Conservation (phyloP, 2,797 vertebrate species). For the Sebastiscus tertius region DNA sequence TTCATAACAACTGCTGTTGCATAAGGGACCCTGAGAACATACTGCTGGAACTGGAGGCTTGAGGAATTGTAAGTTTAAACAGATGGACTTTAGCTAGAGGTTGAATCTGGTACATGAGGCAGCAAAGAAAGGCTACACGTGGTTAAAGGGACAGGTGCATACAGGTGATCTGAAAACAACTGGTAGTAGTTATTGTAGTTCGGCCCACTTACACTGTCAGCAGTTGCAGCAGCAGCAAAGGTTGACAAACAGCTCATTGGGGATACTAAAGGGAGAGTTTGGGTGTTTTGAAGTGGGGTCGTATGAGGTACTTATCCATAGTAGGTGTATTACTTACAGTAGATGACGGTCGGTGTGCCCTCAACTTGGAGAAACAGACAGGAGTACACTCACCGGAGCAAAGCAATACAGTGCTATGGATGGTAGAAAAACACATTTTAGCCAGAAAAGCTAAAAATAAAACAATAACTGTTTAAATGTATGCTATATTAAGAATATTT, state of each 20-base stretch:
- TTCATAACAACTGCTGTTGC: slow-evolving; percentile 56
- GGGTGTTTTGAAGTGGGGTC: too few species aligned
- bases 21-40: slow-evolving; percentile 27
- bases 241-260: background rate
- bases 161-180: background rate
- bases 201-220: accelerated
- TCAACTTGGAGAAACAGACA: too few species aligned
- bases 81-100: background rate
- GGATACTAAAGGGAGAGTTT: background rate
- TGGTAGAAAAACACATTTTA: too few species aligned
- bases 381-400: too few species aligned
- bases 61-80: background rate
- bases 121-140: background rate
- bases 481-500: too few species aligned
- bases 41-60: background rate
- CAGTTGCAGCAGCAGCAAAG: background rate
- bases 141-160: background rate
- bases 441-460: too few species aligned
- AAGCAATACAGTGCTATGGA: too few species aligned
- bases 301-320: too few species aligned
- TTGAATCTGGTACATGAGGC: background rate
- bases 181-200: background rate
- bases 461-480: too few species aligned
- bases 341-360: accelerated
- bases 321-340: too few species aligned